A percentile compares a stretch with the other conserved stretches of the same genome.
Conservation (phyloP, 64 coral and sea anemone genomes). For the Montipora sp. region DNA sequence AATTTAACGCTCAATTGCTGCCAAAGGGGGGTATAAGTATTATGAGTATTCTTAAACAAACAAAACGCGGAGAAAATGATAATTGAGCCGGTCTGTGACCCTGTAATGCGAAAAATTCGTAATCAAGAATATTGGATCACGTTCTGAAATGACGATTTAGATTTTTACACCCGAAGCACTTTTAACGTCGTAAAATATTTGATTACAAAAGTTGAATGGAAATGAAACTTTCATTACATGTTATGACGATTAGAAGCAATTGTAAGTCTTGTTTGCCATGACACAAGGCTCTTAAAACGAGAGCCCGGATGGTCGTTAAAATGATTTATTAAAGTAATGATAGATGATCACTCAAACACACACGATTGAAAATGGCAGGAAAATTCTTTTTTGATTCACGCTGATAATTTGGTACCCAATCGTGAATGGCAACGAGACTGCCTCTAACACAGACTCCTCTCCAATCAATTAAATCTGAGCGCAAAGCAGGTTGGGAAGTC, state of each 20-base stretch:
- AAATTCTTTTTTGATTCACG: no score
- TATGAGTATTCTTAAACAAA: no score
- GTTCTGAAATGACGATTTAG: not conserved
- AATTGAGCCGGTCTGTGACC: not conserved
- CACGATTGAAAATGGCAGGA: no score
- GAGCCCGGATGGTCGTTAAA: not conserved
- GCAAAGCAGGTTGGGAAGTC: no score
- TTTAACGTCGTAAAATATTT: not conserved
- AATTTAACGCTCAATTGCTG: slow-evolving; percentile 58
- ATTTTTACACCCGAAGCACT: not conserved
- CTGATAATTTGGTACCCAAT: no score
- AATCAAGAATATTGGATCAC: not conserved
- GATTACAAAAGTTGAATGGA: not conserved
- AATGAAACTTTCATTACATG: not conserved
- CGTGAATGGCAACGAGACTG: no score
- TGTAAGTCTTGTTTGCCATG: not conserved
- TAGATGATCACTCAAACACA: not conserved
- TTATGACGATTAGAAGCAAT: not conserved
- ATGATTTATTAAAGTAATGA: not conserved
- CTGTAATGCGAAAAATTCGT: not conserved
- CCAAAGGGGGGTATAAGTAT: not conserved
- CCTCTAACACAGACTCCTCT: no score
- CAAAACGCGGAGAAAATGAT: not conserved
- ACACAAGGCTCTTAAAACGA: not conserved
- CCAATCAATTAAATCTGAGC: no score